These are phyloP conservation scores for Micromesistius poutassou DNA, from an alignment of 2,797 vertebrate species.

Conservation along the genomic window DNA sequence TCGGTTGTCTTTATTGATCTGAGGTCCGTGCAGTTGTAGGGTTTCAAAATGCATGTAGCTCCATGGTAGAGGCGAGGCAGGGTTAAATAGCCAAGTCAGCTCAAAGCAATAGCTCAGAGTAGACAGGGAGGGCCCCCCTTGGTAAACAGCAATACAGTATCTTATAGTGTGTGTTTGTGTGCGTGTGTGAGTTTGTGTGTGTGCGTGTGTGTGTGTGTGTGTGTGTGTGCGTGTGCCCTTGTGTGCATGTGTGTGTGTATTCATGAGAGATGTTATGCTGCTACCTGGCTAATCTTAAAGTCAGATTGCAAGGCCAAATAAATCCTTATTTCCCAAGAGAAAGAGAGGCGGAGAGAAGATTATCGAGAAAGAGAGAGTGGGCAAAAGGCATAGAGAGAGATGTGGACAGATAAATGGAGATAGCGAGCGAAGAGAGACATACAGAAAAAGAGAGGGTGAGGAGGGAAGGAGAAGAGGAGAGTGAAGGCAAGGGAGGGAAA, in stretches of 20 bases:
- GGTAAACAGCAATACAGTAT: too few relatives aligned
- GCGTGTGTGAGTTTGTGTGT: too few relatives aligned
- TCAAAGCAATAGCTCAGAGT: too few relatives aligned
- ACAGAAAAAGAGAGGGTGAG: background rate
- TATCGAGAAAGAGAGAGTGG: background rate
- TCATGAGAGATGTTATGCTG: constrained; percentile 27
- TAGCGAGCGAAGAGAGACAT: background rate
- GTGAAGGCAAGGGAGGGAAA: background rate
- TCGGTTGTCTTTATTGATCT: constrained; percentile 8
- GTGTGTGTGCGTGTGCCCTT: too few relatives aligned
- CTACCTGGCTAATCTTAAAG: constrained; percentile 62
- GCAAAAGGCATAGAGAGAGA: constrained; percentile 6
- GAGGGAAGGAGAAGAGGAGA: constrained; percentile 5
- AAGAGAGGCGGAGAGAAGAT: background rate
- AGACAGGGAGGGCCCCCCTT: too few relatives aligned
- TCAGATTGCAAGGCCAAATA: constrained; percentile 54
- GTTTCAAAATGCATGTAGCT: background rate
- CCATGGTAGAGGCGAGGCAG: too few relatives aligned
- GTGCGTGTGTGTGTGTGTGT: too few relatives aligned
- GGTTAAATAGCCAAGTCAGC: too few relatives aligned
- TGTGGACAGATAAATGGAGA: background rate
- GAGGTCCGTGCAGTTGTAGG: constrained; percentile 9
- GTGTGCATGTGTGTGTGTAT: background rate
- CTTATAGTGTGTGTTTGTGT: too few relatives aligned
- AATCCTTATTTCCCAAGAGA: constrained; percentile 31